Evolutionary conservation across 2,113 vertebrate genomes (phyloP).

Genomic region (Probosciger aterrimus): DNA sequence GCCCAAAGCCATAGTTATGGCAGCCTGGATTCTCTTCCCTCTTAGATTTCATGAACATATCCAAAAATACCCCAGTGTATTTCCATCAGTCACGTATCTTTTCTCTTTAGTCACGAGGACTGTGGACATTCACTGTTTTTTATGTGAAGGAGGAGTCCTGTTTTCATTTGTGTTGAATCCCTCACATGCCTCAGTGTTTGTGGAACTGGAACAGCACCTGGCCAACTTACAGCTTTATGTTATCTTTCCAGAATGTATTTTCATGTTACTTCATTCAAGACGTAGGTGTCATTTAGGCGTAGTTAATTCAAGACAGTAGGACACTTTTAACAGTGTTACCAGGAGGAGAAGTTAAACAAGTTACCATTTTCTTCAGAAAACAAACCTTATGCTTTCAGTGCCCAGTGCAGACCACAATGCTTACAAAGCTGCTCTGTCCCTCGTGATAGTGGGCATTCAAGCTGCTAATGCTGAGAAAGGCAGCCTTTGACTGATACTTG

Average conservation of each 20-base stretch:
- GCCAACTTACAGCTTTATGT: not conserved
- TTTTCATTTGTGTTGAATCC: not conserved
- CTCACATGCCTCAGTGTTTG: not conserved
- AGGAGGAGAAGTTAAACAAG: not conserved
- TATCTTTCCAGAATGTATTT: not conserved
- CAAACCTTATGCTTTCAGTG: not conserved
- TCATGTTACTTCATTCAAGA: not conserved
- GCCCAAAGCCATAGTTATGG: not conserved
- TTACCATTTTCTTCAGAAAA: not conserved
- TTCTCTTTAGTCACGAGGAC: not conserved
- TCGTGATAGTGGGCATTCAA: accelerated
- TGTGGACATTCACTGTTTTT: not conserved
- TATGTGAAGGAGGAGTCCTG: not conserved
- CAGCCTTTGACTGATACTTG: not conserved
- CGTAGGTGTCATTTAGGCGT: not conserved
- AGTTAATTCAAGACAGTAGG: not conserved
- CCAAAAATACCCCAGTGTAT: not conserved
- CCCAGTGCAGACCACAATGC: not conserved
- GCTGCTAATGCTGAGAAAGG: not conserved
- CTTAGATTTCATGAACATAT: not conserved
- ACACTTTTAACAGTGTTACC: not conserved
- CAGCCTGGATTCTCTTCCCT: not conserved
- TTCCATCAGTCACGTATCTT: not conserved
- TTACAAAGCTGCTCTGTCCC: not conserved
- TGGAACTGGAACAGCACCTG: not conserved